Evolutionary conservation across 2,888 invertebrate genomes (phyloP).

Genomic region (Graphium colonna): DNA sequence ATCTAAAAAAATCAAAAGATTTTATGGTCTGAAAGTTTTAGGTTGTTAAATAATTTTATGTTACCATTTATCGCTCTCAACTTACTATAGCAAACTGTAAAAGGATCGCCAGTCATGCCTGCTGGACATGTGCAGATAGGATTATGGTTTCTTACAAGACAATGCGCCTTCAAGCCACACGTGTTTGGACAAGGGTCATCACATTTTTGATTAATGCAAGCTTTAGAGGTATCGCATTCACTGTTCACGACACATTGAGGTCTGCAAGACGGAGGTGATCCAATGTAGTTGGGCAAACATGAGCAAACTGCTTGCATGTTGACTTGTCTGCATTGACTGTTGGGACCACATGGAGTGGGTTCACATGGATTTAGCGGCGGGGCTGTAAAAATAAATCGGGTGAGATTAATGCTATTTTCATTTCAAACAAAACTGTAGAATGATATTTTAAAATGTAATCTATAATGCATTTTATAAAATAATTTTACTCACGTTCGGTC

Average conservation of each 20-base stretch:
- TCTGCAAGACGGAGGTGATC: conserved; percentile 88
- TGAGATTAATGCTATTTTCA: background rate
- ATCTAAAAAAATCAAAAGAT: conserved; percentile 34
- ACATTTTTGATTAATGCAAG: conserved; percentile 92
- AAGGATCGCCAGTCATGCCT: conserved; percentile 93
- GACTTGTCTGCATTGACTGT: conserved; percentile 90
- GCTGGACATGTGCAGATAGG: conserved; percentile 92
- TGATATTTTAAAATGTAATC: too few species aligned
- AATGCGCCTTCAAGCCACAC: conserved; percentile 91
- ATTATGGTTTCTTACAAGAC: conserved; percentile 90
- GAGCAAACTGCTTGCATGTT: conserved; percentile 92
- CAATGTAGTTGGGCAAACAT: conserved; percentile 88
- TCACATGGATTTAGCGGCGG: conserved; percentile 85
- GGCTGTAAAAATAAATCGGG: conserved; percentile 40
- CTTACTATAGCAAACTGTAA: conserved; percentile 88
- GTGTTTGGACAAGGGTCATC: conserved; percentile 93
- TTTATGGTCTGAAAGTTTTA: background rate
- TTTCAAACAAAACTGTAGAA: too few species aligned
- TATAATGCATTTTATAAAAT: too few species aligned
- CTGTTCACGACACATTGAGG: conserved; percentile 94
- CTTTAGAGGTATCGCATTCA: conserved; percentile 89
- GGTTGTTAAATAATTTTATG: too few species aligned
- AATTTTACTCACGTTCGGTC: conserved; percentile 52
- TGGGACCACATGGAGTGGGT: conserved; percentile 93
- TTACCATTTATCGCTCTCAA: conserved; percentile 31